Evolutionary conservation across 2,888 invertebrate genomes (phyloP), one percentile per base, ranked within the genome.

Genomic region (Xestia rhomboidea): DNA sequence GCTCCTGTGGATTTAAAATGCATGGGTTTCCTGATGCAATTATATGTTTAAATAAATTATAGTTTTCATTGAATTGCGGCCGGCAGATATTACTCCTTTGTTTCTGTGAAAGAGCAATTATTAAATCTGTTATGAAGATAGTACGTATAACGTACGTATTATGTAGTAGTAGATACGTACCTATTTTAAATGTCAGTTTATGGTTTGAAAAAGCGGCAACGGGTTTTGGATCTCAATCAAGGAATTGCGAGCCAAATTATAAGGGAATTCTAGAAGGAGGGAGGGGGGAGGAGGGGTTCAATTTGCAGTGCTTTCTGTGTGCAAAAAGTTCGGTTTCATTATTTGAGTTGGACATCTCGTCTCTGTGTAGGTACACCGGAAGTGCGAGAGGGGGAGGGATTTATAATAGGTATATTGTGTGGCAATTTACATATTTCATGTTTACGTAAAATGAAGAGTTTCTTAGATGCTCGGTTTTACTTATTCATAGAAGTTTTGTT

Each of bases 401-500:
- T 60, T 46, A 18, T 57, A 60, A 34, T 34, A 34, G 34, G 46
- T 54, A 64, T 82, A 64, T 68, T 30, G 64, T 76, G 67, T 11
- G 13, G 30, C 24, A 46, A 84, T 85, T 85, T 81, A 73, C 69
- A 73, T 82, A 79, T 72, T 81, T 76, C 44, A 69, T 63, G 44
- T 85, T 85, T 69, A 49, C 60, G 64, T 68, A 49, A 82, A 70
- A 70, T 70, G 24, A 71, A 71, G 49, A 68, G 21, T 54, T 71
- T 68, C 63, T 68, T 27, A 38, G 49, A 54, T 51, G 41, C 44
- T 82, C 62, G n/a, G 54, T 38, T 77, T 83, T 77, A 68, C 46
- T 77, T 83, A 83, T 85, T 83, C 78, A 71, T 83, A 77, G 62
- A 71, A 74, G 73, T 10, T 46, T 24, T 73, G 67, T 46, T 81